phyloP scores from a whole-genome alignment of 2,888 invertebrate species.

The Liposcelis brunnea region DNA sequence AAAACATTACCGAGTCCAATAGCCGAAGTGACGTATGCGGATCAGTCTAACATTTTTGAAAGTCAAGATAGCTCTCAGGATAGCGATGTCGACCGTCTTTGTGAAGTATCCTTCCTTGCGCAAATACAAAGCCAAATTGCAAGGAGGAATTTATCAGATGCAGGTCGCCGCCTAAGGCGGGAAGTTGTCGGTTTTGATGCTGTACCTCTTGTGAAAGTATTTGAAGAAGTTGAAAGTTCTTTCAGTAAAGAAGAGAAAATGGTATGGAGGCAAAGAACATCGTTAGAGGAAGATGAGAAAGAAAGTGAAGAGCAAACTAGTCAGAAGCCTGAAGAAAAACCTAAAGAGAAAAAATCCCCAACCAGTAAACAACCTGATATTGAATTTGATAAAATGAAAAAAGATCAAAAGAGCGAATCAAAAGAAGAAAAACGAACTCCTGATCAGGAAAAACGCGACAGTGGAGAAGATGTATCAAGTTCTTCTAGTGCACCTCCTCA shows the following conservation, averaged over 20 bases:
- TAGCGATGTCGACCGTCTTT: conserved; percentile 1
- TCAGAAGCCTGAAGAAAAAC: too few relatives aligned
- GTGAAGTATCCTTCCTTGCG: neutral
- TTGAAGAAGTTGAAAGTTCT: neutral
- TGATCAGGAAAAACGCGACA: conserved; percentile 18
- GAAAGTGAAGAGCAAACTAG: too few relatives aligned
- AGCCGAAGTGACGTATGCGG: too few relatives aligned
- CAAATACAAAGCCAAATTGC: conserved; percentile 6
- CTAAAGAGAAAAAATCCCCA: neutral
- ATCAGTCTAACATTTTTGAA: neutral
- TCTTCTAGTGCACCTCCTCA: conserved; percentile 1
- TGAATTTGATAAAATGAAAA: conserved; percentile 9
- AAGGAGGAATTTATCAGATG: neutral
- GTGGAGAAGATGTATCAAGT: conserved; percentile 12
- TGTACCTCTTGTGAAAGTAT: neutral
- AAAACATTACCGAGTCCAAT: neutral
- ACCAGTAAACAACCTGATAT: neutral
- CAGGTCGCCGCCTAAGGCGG: neutral
- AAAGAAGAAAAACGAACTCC: conserved; percentile 13
- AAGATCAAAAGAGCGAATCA: conserved; percentile 11
- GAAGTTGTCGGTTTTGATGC: neutral
- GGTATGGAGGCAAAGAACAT: neutral
- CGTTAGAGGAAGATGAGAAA: neutral
- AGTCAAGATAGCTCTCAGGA: conserved; percentile 7
- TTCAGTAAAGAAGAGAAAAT: neutral